phyloP scores from a whole-genome alignment of 2,113 vertebrate genomes.

The Hiodon tergisus region DNA sequence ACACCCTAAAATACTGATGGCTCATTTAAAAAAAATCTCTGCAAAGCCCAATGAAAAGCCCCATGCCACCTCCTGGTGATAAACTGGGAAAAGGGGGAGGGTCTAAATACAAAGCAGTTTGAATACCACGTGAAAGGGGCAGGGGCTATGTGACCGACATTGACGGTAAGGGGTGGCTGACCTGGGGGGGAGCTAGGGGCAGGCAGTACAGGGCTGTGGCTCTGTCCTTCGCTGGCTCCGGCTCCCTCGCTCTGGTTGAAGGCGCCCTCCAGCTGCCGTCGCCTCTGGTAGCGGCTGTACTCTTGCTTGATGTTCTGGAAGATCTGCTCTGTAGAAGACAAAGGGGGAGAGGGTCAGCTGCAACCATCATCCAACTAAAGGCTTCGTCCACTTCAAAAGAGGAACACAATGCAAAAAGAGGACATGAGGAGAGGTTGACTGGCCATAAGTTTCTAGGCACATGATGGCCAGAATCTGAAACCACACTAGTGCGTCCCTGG shows the following conservation, averaged over 20 bases:
- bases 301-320: slow-evolving; percentile 89
- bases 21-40: too few species aligned
- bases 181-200: slow-evolving; percentile 81
- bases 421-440: too few species aligned
- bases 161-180: slow-evolving; percentile 37
- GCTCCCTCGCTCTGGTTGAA: slow-evolving; percentile 79
- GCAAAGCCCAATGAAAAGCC: too few species aligned
- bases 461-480: too few species aligned
- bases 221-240: slow-evolving; percentile 65
- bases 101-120: neutral
- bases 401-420: neutral
- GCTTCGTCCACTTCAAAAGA: neutral
- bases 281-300: slow-evolving; percentile 83
- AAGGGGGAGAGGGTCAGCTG: slow-evolving; percentile 24
- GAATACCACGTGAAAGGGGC: neutral
- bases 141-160: neutral
- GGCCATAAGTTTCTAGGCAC: too few species aligned
- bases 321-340: slow-evolving; percentile 73
- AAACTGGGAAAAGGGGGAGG: too few species aligned
- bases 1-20: too few species aligned
- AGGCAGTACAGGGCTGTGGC: slow-evolving; percentile 63
- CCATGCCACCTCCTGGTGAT: too few species aligned
- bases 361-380: neutral
- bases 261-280: slow-evolving; percentile 81
- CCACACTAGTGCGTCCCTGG: too few species aligned